Conservation (phyloP, 2,797 vertebrate species). For the Sebastes aleutianus region DNA sequence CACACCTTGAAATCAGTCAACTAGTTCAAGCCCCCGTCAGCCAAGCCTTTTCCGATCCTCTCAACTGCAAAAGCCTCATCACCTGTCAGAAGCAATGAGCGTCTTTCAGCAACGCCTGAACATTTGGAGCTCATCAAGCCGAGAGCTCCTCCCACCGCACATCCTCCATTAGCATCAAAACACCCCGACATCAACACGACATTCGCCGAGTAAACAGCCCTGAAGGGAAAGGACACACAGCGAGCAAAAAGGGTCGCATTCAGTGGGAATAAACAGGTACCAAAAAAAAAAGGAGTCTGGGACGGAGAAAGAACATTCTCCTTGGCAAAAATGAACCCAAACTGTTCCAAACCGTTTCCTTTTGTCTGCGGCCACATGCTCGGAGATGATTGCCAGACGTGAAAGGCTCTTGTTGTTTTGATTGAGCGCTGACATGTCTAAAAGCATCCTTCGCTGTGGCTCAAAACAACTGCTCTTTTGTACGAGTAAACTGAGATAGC, state of each 20-base stretch:
- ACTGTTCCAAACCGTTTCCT: constrained; percentile 60
- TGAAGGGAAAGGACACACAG: constrained; percentile 18
- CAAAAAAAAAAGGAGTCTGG: constrained; percentile 21
- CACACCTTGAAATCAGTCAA: constrained; percentile 68
- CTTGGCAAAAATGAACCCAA: constrained; percentile 58
- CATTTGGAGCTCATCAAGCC: constrained; percentile 66
- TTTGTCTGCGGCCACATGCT: constrained; percentile 71
- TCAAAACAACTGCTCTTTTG: constrained; percentile 57
- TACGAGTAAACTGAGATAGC: constrained; percentile 53
- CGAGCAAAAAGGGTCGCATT: constrained; percentile 13
- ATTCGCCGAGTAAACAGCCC: constrained; percentile 52
- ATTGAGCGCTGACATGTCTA: constrained; percentile 71
- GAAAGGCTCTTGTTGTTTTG: constrained; percentile 68
- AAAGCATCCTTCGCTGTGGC: constrained; percentile 59
- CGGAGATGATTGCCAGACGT: constrained; percentile 74
- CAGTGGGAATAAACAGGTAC: constrained; percentile 64
- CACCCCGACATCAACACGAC: constrained; percentile 40
- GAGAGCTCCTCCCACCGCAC: constrained; percentile 21
- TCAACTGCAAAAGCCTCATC: constrained; percentile 56
- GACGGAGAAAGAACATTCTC: constrained; percentile 37
- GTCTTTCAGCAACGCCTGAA: constrained; percentile 33
- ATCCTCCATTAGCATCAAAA: constrained; percentile 63
- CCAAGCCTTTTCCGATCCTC: constrained; percentile 22
- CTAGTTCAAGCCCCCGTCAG: constrained; percentile 21
- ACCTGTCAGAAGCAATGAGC: constrained; percentile 65